Base-by-base conservation (phyloP, 2,888 invertebrate genomes). In the Glomeris marginata region DNA sequence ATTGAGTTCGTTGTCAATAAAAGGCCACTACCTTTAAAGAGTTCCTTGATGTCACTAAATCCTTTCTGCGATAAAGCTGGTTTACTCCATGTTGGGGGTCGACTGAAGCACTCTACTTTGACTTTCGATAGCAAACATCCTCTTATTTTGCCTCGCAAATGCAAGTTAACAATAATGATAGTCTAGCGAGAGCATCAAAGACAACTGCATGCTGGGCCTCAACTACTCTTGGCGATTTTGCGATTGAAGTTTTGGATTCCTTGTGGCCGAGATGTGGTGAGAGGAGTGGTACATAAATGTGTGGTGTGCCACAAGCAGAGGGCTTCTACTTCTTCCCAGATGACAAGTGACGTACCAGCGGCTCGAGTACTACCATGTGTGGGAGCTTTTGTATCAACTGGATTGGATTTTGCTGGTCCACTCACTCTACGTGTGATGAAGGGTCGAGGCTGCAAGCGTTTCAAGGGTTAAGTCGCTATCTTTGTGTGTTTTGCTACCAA, bases 331-430 rank as follows among this genome's bases (percentile, higher is more conserved):
- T 52, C 52, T 21, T 45, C 53, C 6, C 59, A 61, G 37, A 57
- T 63, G 15, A 66, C 64, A 63, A 60, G 62, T 1, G 55, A 61
- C 22, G 53, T 66, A 10, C 65, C 66, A 1, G 13, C 28, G 2
- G 56, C 18, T 59, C 49, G 67, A 48, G 56, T 64, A 2, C 53
- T 51, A 3, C 52, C 55, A 5, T 50, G 54, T 2, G 8, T 8
- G 8, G 33, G 52, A 4, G 60, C 64, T 2, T 67, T 66, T 53
- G 41, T 55, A 1, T 52, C 59, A 40, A 49, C 54, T 16, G 65
- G 63, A 10, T 41, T 66, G 1, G 66, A 66, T 44, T 63, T 57
- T 15, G 60, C 59, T 33, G 63, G 65, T 5, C 64, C 64, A 0
- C 57, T 59, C 15, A 52, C 54, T n/a, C 48, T 64, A 1, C 53